A percentile compares a stretch with the other conserved stretches of the same genome.
These are phyloP conservation scores for Sisor rabdophorus DNA, from an alignment of 2,113 vertebrate genomes.

Conservation along the genomic window DNA sequence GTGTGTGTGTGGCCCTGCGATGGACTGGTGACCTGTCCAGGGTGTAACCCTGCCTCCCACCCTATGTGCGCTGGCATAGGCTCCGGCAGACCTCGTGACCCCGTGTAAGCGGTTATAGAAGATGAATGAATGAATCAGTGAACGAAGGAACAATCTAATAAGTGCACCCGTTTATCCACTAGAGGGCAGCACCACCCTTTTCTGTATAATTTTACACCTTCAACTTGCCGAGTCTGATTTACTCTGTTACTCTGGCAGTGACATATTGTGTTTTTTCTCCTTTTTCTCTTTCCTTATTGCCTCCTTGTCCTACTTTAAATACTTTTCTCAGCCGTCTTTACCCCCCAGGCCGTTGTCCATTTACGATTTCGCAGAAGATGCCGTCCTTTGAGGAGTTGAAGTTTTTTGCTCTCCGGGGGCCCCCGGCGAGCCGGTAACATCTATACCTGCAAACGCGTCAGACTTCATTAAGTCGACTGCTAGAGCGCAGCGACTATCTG, in stretches of 20 bases:
- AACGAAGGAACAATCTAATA: too few relatives aligned
- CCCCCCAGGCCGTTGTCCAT: neutral
- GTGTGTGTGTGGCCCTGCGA: too few relatives aligned
- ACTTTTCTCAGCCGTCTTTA: constrained; percentile 15
- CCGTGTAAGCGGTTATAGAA: too few relatives aligned
- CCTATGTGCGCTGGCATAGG: too few relatives aligned
- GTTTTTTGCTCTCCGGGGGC: neutral
- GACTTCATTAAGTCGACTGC: constrained; percentile 8
- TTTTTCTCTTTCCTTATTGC: constrained; percentile 25
- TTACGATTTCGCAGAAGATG: neutral
- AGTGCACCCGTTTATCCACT: constrained; percentile 27
- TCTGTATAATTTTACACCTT: neutral
- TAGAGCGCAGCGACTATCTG: neutral
- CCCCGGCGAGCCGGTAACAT: constrained; percentile 6
- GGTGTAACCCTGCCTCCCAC: too few relatives aligned
- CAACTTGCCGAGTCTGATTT: neutral
- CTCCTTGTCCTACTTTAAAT: constrained; percentile 21
- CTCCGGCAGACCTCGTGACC: too few relatives aligned
- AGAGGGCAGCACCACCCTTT: constrained; percentile 32
- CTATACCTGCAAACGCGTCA: constrained; percentile 32
- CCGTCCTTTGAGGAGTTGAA: neutral
- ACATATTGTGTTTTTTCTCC: constrained; percentile 4
- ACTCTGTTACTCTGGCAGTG: constrained; percentile 28
- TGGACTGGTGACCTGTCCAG: too few relatives aligned
- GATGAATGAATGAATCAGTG: too few relatives aligned